Evolutionary conservation across 2,113 vertebrate species (phyloP).

Genomic region (Lagopus leucura): DNA sequence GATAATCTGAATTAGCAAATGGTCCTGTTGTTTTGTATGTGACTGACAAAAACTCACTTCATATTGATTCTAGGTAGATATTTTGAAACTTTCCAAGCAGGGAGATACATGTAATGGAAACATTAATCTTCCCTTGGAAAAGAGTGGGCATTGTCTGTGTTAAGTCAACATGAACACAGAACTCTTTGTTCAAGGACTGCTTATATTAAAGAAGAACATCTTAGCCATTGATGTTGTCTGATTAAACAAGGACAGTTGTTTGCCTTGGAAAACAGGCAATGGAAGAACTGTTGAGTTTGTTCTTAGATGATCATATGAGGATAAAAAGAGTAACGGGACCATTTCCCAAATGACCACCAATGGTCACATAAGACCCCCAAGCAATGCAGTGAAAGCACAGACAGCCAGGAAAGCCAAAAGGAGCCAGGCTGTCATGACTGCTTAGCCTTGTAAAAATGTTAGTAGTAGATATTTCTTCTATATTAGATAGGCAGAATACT

Average conservation of each 20-base stretch:
- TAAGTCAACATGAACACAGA: too few relatives aligned
- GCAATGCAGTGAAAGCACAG: too few relatives aligned
- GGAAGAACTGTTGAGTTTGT: neutral
- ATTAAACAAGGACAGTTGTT: neutral
- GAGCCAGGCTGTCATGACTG: too few relatives aligned
- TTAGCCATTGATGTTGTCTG: neutral
- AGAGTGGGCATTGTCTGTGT: neutral
- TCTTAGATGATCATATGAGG: neutral
- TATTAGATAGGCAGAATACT: too few relatives aligned
- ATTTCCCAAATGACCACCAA: neutral
- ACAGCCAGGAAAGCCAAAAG: too few relatives aligned
- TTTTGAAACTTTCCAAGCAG: neutral
- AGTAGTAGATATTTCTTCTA: too few relatives aligned
- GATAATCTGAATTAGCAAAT: neutral
- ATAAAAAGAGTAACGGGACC: neutral
- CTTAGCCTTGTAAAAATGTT: too few relatives aligned
- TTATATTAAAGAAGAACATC: neutral
- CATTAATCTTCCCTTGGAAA: neutral
- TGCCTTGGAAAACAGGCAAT: neutral
- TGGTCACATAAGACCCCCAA: too few relatives aligned
- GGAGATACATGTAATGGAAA: neutral
- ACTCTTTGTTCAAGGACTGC: too few relatives aligned
- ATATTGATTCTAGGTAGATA: neutral
- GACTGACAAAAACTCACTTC: accelerated
- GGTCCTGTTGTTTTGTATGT: neutral